Conservation (phyloP, 2,797 vertebrate species). For the Microcaecilia unicolor region DNA sequence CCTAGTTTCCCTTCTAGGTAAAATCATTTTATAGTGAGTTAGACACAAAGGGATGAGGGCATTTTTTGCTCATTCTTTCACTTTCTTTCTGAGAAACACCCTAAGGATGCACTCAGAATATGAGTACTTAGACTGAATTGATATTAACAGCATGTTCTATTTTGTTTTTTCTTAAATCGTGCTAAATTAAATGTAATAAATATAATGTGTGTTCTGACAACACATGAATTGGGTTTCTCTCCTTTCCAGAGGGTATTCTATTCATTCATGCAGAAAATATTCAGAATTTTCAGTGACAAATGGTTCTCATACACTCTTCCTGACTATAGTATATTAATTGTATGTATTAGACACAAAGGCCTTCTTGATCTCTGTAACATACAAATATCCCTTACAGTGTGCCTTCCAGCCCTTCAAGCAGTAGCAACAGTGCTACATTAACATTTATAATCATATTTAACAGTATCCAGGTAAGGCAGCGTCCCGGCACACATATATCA, state of each 20-base stretch:
- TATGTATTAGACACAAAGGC: background rate
- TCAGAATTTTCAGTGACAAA: background rate
- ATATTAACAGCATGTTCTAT: too few relatives aligned
- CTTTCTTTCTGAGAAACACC: too few relatives aligned
- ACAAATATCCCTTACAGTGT: background rate
- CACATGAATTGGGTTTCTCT: background rate
- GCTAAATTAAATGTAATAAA: background rate
- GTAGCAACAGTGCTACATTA: background rate
- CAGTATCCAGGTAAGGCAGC: background rate
- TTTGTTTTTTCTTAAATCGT: too few relatives aligned
- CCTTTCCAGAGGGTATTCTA: background rate
- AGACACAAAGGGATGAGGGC: too few relatives aligned
- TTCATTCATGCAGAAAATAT: background rate
- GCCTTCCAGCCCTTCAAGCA: background rate
- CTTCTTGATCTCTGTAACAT: background rate
- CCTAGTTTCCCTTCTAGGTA: too few relatives aligned
- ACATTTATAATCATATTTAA: background rate
- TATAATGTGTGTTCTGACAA: background rate
- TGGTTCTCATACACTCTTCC: background rate
- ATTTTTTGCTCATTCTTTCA: too few relatives aligned
- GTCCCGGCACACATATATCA: slow-evolving; percentile 4
- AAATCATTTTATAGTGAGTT: too few relatives aligned
- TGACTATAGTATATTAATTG: background rate
- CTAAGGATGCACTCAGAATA: too few relatives aligned
- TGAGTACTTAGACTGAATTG: too few relatives aligned